Evolutionary conservation across 2,113 vertebrate species (phyloP).

Genomic region (Phoenicopterus ruber): DNA sequence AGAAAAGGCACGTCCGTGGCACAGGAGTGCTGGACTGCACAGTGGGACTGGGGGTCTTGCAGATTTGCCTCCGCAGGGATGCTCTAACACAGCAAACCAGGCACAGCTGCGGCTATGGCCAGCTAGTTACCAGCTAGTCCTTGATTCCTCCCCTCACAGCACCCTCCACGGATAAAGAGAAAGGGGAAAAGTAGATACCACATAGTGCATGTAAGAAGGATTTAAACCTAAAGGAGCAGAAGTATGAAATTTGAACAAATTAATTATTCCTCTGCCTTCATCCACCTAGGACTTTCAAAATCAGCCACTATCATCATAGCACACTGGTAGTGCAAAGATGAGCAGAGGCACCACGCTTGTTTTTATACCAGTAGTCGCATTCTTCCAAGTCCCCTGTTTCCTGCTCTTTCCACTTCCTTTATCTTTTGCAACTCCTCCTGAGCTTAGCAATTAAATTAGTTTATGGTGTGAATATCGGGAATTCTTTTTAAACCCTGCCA

Average conservation of each 20-base stretch:
- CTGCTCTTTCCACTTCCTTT: neutral
- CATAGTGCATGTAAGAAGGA: neutral
- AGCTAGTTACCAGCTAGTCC: neutral
- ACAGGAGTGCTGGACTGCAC: neutral
- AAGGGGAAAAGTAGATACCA: neutral
- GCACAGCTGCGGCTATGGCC: neutral
- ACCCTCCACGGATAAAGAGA: neutral
- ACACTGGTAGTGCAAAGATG: neutral
- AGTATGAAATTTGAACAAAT: neutral
- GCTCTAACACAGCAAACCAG: rapidly evolving
- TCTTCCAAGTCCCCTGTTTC: neutral
- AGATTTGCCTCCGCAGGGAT: neutral
- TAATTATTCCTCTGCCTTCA: neutral
- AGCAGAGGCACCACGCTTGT: neutral
- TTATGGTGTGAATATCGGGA: neutral
- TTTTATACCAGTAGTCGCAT: neutral
- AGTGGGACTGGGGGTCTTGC: neutral
- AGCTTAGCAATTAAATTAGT: neutral
- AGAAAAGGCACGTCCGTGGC: rapidly evolving
- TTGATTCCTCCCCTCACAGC: neutral
- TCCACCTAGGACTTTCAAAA: neutral
- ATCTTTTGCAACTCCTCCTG: neutral
- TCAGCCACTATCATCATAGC: neutral
- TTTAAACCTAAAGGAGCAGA: neutral
- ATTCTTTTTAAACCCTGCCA: neutral